Percentiles rank a stretch among this genome's conserved stretches.
Evolutionary conservation across 2,888 invertebrate species (phyloP).

Genomic region (Pristionchus exspectatus): DNA sequence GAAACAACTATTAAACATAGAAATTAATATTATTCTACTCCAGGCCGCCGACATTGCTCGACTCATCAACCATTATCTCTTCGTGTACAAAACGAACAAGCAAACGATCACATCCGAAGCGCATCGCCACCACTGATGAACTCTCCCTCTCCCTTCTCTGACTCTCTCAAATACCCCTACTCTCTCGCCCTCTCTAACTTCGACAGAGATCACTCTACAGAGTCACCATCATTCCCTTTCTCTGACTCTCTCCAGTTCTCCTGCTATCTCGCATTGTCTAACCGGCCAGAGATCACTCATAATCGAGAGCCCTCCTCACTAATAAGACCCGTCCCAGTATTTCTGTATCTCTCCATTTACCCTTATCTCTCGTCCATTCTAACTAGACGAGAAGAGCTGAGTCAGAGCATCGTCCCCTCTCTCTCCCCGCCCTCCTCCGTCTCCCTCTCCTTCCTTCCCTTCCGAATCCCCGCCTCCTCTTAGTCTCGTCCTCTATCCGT

Average conservation of each 20-base stretch:
- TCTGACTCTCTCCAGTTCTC: background rate
- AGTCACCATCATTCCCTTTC: too few relatives aligned
- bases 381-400: background rate
- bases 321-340: background rate
- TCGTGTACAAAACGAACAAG: constrained; percentile 58
- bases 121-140: background rate
- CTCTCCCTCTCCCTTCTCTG: background rate
- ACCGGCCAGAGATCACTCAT: background rate
- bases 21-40: too few relatives aligned
- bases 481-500: constrained; percentile 38
- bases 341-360: background rate
- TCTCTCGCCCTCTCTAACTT: background rate
- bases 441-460: background rate
- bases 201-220: background rate
- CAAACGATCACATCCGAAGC: constrained; percentile 28
- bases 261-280: too few relatives aligned
- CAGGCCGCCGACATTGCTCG: constrained; percentile 97
- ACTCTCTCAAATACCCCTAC: background rate
- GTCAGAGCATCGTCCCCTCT: background rate
- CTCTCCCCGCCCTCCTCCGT: background rate
- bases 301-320: background rate
- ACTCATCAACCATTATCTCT: constrained; percentile 94
- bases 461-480: constrained; percentile 19
- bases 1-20: too few relatives aligned
- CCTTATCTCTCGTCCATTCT: background rate